phyloP scores from a whole-genome alignment of 2,888 invertebrate genomes.

The Zygothrica quintamaculata region DNA sequence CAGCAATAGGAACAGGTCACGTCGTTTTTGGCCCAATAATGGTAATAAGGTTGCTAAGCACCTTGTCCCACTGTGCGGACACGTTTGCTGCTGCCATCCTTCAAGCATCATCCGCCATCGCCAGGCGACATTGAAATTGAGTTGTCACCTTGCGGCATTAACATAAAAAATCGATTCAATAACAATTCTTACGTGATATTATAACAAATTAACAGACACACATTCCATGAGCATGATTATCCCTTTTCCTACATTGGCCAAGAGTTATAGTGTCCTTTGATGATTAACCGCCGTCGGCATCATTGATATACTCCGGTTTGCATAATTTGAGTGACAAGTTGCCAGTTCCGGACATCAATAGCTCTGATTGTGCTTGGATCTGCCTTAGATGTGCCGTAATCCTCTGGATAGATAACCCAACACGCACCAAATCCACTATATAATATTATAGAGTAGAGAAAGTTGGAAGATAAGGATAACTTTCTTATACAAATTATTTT shows the following conservation, averaged over 20 bases:
- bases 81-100: constrained; percentile 39
- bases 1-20: too few species aligned
- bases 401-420: constrained; percentile 12
- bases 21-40: constrained; percentile 26
- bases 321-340: constrained; percentile 63
- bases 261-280: constrained; percentile 19
- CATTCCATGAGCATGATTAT: constrained; percentile 57
- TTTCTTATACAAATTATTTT: too few species aligned
- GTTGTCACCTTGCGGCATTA: constrained; percentile 72
- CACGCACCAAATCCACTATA: constrained; percentile 21
- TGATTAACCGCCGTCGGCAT: constrained; percentile 37
- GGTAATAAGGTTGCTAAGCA: constrained; percentile 55
- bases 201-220: constrained; percentile 68
- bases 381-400: constrained; percentile 48
- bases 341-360: constrained; percentile 44
- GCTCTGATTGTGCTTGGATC: neutral
- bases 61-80: constrained; percentile 45
- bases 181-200: constrained; percentile 71
- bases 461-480: too few species aligned
- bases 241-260: constrained; percentile 39
- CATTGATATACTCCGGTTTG: constrained; percentile 20
- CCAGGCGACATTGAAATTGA: constrained; percentile 61
- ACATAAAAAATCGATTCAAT: constrained; percentile 73
- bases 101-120: neutral
- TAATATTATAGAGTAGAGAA: neutral